These are phyloP conservation scores for Gymnoscelis rufifasciata DNA, from an alignment of 2,888 invertebrate genomes.

Conservation along the genomic window DNA sequence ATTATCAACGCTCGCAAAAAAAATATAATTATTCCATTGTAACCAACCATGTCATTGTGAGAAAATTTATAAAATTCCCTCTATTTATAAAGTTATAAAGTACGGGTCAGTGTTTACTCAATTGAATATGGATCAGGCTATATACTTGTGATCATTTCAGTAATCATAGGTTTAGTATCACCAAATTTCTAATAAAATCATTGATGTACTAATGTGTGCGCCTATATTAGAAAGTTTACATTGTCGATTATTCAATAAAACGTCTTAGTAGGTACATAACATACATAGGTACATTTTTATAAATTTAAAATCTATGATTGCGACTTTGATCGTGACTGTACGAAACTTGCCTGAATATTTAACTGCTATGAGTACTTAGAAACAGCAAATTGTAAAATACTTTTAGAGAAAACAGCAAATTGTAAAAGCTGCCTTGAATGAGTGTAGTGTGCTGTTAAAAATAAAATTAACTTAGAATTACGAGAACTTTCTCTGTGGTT, in stretches of 20 bases:
- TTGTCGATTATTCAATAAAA: too few species aligned
- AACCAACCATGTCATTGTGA: slow-evolving; percentile 7
- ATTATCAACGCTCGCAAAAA: too few species aligned
- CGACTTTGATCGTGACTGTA: not conserved
- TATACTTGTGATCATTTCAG: too few species aligned
- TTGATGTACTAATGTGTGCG: too few species aligned
- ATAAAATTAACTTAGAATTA: slow-evolving; percentile 17
- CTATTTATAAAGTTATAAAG: slow-evolving; percentile 11
- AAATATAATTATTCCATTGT: slow-evolving; percentile 4
- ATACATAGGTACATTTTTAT: too few species aligned
- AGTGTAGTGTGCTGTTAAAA: slow-evolving; percentile 28
- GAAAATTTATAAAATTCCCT: slow-evolving; percentile 6
- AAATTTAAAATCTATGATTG: not conserved
- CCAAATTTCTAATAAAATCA: too few species aligned
- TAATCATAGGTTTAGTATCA: too few species aligned
- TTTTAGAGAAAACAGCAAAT: slow-evolving; percentile 19
- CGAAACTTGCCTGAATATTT: not conserved
- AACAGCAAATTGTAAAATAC: slow-evolving; percentile 19
- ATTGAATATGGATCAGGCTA: not conserved
- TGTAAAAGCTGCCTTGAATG: slow-evolving; percentile 30
- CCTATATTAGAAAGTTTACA: too few species aligned
- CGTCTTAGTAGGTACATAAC: too few species aligned
- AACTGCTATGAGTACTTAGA: not conserved
- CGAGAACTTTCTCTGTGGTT: slow-evolving; percentile 53
- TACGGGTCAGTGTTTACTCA: slow-evolving; percentile 8